Evolutionary conservation across 2,113 vertebrate genomes (phyloP).

Genomic region (Nesospiza acunhae): DNA sequence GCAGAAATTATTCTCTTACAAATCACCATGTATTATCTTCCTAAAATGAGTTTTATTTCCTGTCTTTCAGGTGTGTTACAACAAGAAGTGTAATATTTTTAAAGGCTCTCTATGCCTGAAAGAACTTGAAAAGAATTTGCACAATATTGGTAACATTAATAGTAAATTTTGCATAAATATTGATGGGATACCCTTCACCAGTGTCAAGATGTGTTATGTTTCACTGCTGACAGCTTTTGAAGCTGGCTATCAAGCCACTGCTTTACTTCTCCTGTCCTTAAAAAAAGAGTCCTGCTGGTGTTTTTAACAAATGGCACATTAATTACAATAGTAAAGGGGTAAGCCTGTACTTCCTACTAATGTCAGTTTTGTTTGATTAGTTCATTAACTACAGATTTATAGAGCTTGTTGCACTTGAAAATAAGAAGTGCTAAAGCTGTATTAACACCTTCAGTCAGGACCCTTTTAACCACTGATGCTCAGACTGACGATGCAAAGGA

Average conservation of each 20-base stretch:
- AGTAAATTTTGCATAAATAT: neutral
- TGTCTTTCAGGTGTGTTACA: neutral
- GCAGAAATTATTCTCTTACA: neutral
- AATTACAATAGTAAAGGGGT: neutral
- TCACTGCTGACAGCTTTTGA: neutral
- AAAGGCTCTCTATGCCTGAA: neutral
- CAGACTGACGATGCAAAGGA: neutral
- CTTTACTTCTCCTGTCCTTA: neutral
- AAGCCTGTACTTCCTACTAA: neutral
- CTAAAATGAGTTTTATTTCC: neutral
- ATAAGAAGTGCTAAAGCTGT: neutral
- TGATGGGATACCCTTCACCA: neutral
- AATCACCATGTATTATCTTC: neutral
- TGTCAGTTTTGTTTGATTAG: neutral
- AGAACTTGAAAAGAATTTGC: neutral
- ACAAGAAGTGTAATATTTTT: neutral
- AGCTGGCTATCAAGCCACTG: neutral
- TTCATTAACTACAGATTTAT: slow-evolving; percentile 3
- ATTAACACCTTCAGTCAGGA: neutral
- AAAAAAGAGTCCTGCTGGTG: neutral
- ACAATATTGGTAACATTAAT: neutral
- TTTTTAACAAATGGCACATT: neutral
- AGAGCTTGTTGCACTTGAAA: slow-evolving; percentile 12
- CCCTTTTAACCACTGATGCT: neutral
- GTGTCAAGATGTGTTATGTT: neutral